Evolutionary conservation across 2,113 vertebrate species (phyloP).

Genomic region (Leucopsar rothschildi): DNA sequence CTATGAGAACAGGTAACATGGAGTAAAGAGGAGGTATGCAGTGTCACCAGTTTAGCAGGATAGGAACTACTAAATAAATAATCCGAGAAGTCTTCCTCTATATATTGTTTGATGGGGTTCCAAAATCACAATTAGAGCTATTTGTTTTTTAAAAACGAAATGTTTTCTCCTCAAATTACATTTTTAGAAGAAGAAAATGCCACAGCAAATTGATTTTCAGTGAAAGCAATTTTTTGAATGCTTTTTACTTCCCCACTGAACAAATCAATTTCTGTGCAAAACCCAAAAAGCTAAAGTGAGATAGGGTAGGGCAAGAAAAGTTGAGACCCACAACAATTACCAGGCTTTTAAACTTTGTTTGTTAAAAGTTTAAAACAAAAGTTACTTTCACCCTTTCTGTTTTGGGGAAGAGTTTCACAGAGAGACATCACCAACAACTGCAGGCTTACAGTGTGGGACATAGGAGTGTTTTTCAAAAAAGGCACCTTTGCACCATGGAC

Average conservation of each 20-base stretch:
- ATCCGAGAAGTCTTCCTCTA: fast-evolving
- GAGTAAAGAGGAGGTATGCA: not conserved
- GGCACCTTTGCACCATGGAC: not conserved
- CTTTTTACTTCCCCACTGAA: not conserved
- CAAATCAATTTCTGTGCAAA: not conserved
- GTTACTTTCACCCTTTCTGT: not conserved
- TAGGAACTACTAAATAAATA: not conserved
- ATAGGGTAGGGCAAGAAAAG: not conserved
- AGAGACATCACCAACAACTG: not conserved
- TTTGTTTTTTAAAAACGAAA: not conserved
- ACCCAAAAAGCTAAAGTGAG: not conserved
- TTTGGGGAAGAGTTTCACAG: not conserved
- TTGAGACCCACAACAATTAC: not conserved
- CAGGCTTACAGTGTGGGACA: not conserved
- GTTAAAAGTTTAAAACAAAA: not conserved
- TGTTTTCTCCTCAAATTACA: not conserved
- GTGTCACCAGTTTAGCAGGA: not conserved
- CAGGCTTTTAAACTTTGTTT: not conserved
- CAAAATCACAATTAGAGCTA: not conserved
- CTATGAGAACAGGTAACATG: not conserved
- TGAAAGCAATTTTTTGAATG: not conserved
- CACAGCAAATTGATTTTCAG: not conserved
- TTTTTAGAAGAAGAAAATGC: not conserved
- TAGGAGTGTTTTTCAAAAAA: not conserved
- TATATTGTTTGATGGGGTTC: not conserved